phyloP scores from a whole-genome alignment of 2,888 invertebrate genomes.

The Drosophila koepferae region DNA sequence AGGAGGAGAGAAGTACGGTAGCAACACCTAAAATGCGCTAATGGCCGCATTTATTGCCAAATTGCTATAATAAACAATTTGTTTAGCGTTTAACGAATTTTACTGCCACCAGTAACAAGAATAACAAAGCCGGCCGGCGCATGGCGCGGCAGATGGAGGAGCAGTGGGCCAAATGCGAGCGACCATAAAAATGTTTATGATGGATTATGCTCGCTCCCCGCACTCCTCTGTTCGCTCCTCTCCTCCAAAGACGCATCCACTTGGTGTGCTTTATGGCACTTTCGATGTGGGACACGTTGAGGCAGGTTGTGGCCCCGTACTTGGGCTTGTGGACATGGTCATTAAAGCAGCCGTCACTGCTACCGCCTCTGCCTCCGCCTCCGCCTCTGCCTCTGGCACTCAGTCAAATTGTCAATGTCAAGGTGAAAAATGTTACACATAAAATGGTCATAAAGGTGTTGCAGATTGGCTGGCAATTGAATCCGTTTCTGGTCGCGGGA shows the following conservation, averaged over 20 bases:
- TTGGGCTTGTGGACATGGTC: slow-evolving; percentile 41
- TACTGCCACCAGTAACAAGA: slow-evolving; percentile 75
- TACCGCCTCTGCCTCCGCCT: slow-evolving; percentile 8
- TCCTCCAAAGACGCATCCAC: slow-evolving; percentile 43
- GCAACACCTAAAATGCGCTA: slow-evolving; percentile 81
- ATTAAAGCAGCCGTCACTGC: slow-evolving; percentile 41
- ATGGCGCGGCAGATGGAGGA: slow-evolving; percentile 7
- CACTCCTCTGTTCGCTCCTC: background rate
- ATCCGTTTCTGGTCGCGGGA: slow-evolving; percentile 49
- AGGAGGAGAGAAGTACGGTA: slow-evolving; percentile 56
- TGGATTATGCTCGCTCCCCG: slow-evolving; percentile 69
- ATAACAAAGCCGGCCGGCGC: slow-evolving; percentile 44
- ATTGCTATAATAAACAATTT: slow-evolving; percentile 81
- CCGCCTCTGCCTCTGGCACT: slow-evolving; percentile 14
- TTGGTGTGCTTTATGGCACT: slow-evolving; percentile 78
- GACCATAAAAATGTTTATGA: slow-evolving; percentile 81
- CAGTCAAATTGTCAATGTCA: slow-evolving; percentile 76
- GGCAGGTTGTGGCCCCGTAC: slow-evolving; percentile 71
- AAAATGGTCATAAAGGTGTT: slow-evolving; percentile 78
- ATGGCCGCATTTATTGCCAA: slow-evolving; percentile 79
- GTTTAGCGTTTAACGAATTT: slow-evolving; percentile 82
- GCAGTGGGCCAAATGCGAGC: slow-evolving; percentile 69
- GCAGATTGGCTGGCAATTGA: slow-evolving; percentile 73
- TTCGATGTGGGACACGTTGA: slow-evolving; percentile 69
- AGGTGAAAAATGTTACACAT: slow-evolving; percentile 79